Evolutionary conservation across 2,113 vertebrate genomes (phyloP), one percentile per base, ranked within the genome.

Genomic region (Riparia riparia): DNA sequence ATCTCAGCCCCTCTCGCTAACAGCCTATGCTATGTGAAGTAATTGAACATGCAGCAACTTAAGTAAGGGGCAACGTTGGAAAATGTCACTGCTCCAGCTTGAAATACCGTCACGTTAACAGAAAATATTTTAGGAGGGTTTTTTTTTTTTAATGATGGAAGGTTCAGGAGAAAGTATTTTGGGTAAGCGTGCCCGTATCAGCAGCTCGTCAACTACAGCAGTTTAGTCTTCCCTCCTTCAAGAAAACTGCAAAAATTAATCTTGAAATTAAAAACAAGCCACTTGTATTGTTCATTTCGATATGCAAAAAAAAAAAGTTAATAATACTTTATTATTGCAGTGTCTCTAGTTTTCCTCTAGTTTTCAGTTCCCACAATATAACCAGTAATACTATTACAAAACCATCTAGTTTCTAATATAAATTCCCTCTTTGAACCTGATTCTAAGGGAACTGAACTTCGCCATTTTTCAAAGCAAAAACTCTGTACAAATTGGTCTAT

Each of bases 11-110:
- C 18, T 24, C 94, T 95, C 42, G 19, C 94, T 84, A 93, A 82
- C 66, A 95, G 94, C 83, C 95, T 66, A 39, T 80, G 24, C 73
- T 71, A 16, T n/a, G 66, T 85, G 95, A 97, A 85, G 76, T 74
- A 90, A 95, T 76, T 60, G 90, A 95, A 78, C 84, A 29, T 6
- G 49, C 74, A 86, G 94, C 87, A 92, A 72, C 95, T 58, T 41
- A 51, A 91, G 74, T 50, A 50, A 89, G 72, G 51, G 57, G 50
- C 50, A 45, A 10, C 1, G 26, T 3, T 93, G 51, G 68, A 37
- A 96, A 93, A 93, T 84, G 61, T 76, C 92, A 96, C 19, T 5
- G 37, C 31, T 81, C 37, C 64, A 44, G 19, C 68, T 51, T 71
- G 87, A 90, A 31, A 74, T 63, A 58, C n/a, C 26, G 32, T 64